Evolutionary conservation across 2,888 invertebrate species (phyloP), one percentile per base, ranked within the genome.

Genomic region (Drosophila lutescens): DNA sequence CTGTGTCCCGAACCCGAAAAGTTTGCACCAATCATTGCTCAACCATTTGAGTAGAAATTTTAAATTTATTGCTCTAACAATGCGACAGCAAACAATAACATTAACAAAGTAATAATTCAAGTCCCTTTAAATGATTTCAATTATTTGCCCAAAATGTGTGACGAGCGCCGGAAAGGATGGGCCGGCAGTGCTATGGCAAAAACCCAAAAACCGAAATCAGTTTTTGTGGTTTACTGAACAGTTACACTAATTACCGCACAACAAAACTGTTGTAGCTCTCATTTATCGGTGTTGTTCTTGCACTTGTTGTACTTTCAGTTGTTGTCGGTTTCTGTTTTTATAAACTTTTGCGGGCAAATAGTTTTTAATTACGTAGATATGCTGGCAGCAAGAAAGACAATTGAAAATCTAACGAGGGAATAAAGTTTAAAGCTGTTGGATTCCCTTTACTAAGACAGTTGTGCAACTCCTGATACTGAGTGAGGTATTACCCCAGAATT

Each of bases 171-270:
- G n/a, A 23, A n/a, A 20, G 15, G n/a, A 17, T 46, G n/a, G 32
- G 17, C 47, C 13, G 57, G 4, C 20, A 36, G 20, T 15, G 10
- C 15, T 0, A 58, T 17, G 41, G 38, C 54, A 13, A 61, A 66
- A 61, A 32, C 44, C 17, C 59, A 51, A 68, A 78, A 66, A 56
- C 74, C 69, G 30, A 78, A 82, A 84, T 81, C 77, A 76, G 75
- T 75, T 81, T 72, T 51, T 86, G 85, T 55, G 82, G 87, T 75
- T 80, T 67, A 66, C 57, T 68, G 44, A 76, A 74, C 59, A 78
- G 76, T 77, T 81, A 56, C 60, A 69, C 79, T 84, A 84, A 82
- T 82, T 80, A 86, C 76, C 84, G 67, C 66, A 68, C 84, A 78
- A 67, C 55, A 68, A 80, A 57, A 38, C 20, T 34, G 40, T 36